Evolutionary conservation across 2,888 invertebrate species (phyloP), one percentile per base, ranked within the genome.

Genomic region (Griposia aprilina): DNA sequence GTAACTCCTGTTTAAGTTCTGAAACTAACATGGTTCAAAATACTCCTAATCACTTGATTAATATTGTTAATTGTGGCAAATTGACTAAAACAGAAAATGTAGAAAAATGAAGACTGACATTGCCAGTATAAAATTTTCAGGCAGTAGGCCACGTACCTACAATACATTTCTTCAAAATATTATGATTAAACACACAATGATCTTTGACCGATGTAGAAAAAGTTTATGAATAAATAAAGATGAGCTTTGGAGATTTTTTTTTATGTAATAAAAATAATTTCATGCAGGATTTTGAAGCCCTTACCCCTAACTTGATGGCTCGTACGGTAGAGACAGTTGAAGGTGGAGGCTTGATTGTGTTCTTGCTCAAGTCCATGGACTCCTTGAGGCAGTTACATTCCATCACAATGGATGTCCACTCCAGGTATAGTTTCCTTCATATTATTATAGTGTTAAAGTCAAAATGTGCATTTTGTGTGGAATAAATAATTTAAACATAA

Each of bases 391-490:
- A 99, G 93, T 97, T 99, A 7, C 99, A 99, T 93, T 98, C 99
- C 0, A 98, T 99, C 97, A 98, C 98, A 84, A 99, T 99, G 99
- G 99, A 99, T 97, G 99, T 99, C 1, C 99, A 99, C 97, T 98
- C 99, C 85, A 97, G 99, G 74, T 69, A 57, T 23, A 57, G 4
- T 57, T 48, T 48, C 13, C 13, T 48, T 48, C 13, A 48, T 48
- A 13, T 48, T 48, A 57, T 57, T 20, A 52, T 23, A 10, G 20
- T 23, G 20, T 23, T 52, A 20, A 20, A 52, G 52, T 23, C 8
- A 52, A 20, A 52, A 52, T 41, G 5, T 41, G 7, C 5, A 20
- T 20, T 20, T 23, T 52, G 20, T 52, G 52, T 52, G 8, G 52
- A 52, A 52, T 52, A 52, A 52, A 41, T 41, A 41, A 41, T 41